Percentiles rank a stretch among this genome's conserved stretches.
These are phyloP conservation scores for Mugil cephalus DNA, from an alignment of 2,113 vertebrate genomes.

Conservation along the genomic window DNA sequence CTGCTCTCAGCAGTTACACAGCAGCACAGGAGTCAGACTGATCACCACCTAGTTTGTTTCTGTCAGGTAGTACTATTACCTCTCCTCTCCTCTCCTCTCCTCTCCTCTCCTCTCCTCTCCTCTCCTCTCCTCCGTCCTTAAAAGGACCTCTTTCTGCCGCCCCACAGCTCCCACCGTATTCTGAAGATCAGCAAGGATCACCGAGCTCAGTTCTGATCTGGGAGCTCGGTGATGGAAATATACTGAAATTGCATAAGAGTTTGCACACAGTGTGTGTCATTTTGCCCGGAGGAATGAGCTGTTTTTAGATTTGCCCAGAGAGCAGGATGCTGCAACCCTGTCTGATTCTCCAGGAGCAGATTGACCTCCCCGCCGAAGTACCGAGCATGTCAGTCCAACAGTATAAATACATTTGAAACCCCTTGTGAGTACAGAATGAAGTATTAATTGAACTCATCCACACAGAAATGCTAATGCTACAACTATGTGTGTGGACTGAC, in stretches of 20 bases:
- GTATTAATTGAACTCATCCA: constrained; percentile 13
- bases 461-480: constrained; percentile 8
- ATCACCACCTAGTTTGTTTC: constrained; percentile 25
- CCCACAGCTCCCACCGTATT: constrained; percentile 44
- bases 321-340: constrained; percentile 35
- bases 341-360: constrained; percentile 27
- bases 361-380: constrained; percentile 24
- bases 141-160: constrained; percentile 51
- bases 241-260: constrained; percentile 66
- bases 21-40: constrained; percentile 12
- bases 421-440: background rate
- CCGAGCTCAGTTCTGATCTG: constrained; percentile 49
- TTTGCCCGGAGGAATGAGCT: constrained; percentile 48
- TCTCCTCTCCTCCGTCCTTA: constrained; percentile 20
- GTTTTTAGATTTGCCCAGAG: constrained; percentile 66
- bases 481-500: constrained; percentile 1
- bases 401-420: background rate
- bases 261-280: constrained; percentile 40
- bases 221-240: constrained; percentile 60
- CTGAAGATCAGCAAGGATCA: constrained; percentile 50
- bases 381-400: background rate
- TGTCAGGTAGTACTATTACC: background rate
- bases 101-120: constrained; percentile 5
- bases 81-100: background rate
- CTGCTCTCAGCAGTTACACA: constrained; percentile 61